Percentiles rank a stretch among this genome's conserved stretches.
phyloP scores from a whole-genome alignment of 2,797 vertebrate species.

The Cuniculus paca region DNA sequence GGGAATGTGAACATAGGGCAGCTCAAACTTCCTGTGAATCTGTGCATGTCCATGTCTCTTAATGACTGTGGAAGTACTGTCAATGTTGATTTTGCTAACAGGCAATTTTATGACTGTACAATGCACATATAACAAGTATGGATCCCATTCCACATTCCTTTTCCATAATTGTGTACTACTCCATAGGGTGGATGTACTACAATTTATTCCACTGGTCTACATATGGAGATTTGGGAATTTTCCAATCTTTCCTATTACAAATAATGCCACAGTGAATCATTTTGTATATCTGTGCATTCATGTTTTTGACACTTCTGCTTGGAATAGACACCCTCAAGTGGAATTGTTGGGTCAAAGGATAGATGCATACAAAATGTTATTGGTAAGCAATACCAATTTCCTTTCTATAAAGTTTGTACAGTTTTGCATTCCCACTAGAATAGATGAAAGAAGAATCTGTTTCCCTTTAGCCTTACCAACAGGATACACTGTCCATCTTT shows the following conservation, averaged over 20 bases:
- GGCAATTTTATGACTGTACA: neutral
- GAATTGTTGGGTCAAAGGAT: neutral
- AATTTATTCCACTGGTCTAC: neutral
- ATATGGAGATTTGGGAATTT: neutral
- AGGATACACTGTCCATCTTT: neutral
- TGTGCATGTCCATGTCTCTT: neutral
- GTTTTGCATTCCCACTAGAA: neutral
- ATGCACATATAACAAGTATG: neutral
- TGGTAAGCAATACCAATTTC: neutral
- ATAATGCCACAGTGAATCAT: neutral
- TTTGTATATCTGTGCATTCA: neutral
- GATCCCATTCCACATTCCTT: neutral
- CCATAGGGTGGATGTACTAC: neutral
- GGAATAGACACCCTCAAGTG: neutral
- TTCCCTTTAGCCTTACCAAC: neutral
- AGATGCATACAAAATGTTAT: neutral
- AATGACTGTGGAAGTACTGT: neutral
- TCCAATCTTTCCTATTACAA: neutral
- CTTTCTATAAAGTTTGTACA: neutral
- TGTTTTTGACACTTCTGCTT: neutral
- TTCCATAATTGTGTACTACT: neutral
- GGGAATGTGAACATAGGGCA: fast-evolving
- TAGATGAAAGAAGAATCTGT: neutral
- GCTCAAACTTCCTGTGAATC: neutral
- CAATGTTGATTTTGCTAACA: neutral